These are phyloP conservation scores for Drosophila suboccidentalis DNA, from an alignment of 2,888 invertebrate genomes.

Conservation along the genomic window DNA sequence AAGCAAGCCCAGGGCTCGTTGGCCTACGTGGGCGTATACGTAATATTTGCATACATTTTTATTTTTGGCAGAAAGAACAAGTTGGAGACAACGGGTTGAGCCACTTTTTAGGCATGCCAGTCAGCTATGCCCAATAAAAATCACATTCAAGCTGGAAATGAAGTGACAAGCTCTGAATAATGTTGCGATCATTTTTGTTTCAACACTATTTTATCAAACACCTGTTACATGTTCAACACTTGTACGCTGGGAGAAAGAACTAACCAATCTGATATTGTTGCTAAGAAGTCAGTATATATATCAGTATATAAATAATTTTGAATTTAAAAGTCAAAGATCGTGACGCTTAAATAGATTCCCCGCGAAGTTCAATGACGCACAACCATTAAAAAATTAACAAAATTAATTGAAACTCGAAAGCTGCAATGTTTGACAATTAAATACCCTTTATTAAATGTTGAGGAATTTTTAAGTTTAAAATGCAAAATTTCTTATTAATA, in stretches of 20 bases:
- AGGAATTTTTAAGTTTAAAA: neutral
- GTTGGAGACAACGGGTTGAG: conserved; percentile 14
- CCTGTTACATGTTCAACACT: neutral
- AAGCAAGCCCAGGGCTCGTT: neutral
- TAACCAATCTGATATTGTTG: neutral
- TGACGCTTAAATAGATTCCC: conserved; percentile 7
- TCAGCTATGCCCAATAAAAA: conserved; percentile 56
- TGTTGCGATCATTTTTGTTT: neutral
- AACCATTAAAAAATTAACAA: conserved; percentile 29
- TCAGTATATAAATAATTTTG: neutral
- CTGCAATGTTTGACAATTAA: neutral
- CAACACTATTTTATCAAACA: conserved; percentile 1
- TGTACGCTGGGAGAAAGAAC: neutral
- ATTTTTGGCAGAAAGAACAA: conserved; percentile 16
- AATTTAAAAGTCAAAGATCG: neutral
- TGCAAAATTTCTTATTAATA: neutral
- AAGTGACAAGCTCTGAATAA: conserved; percentile 29
- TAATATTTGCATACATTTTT: conserved; percentile 23
- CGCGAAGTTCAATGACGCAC: conserved; percentile 54
- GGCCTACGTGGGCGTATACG: conserved; percentile 50
- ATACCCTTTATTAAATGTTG: neutral
- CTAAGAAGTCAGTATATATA: neutral
- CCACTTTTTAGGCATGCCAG: conserved; percentile 52
- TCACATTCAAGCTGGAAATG: conserved; percentile 46
- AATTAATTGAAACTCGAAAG: neutral